Evolutionary conservation across 37 sponge, comb jelly and placozoan species (phyloP), one percentile per base, ranked within the genome.

Genomic region (Ephydatia muelleri): DNA sequence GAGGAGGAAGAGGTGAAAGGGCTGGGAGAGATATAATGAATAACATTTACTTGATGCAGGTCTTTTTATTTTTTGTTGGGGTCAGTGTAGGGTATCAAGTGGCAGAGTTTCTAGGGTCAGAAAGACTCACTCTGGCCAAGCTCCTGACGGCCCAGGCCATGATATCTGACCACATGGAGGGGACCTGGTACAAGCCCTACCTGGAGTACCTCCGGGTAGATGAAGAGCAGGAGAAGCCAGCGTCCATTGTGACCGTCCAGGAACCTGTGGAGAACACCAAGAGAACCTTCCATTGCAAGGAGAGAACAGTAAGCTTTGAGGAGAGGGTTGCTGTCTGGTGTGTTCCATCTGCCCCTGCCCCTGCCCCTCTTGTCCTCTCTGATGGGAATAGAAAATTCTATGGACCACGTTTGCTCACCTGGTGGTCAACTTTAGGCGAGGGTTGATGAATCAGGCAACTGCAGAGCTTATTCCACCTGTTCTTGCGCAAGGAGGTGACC

Each of bases 351-450:
- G 19, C 47, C 8, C 47, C 8, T 11, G 4, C 4, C 32, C 11
- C 34, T 22, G n/a, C 43, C 5, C 13, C 36, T 1, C 38, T 13
- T 11, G 26, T 16, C 29, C 33, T 79, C 12, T 57, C 1, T 19
- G 19, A 57, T 57, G 57, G 19, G n/a, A n/a, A n/a, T 77, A 92
- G 93, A 88, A 67, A 77, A 83, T 66, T 21, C 64, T 88, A 9
- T 92, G 93, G 89, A 71, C 48, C 0, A 80, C 74, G 83, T 88
- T 92, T 78, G 77, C 80, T 23, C 72, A 85, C 13, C 72, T 70
- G 65, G 93, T 92, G n/a, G 73, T 92, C 65, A 77, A 83, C 36
- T 92, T 88, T 35, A 71, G 80, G 26, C 74, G 89, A 72, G 93
- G 89, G 6, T 64, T 92, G 22, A 49, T 80, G 77, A 79, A 88